Percentiles rank a stretch among this genome's conserved stretches.
These are phyloP conservation scores for Drosophila nigromelanica DNA, from an alignment of 1,140 invertebrate genomes.

Conservation along the genomic window DNA sequence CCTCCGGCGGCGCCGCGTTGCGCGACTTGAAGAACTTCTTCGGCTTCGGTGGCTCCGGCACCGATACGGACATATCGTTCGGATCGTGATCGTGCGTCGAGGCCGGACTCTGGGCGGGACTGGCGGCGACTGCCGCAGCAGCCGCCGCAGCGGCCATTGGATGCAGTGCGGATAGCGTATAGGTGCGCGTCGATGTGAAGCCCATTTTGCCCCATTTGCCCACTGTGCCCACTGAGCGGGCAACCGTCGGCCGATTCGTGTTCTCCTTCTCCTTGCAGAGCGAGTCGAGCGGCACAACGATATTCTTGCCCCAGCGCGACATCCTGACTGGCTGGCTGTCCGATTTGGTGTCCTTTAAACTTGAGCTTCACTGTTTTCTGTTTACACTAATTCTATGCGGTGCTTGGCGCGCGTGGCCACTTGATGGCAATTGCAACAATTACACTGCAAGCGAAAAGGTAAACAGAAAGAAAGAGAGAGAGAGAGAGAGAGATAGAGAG, in stretches of 20 bases:
- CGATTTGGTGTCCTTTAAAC: slow-evolving; percentile 15
- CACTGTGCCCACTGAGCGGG: slow-evolving; percentile 94
- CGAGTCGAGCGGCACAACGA: slow-evolving; percentile 86
- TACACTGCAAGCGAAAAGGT: slow-evolving; percentile 29
- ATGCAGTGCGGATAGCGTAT: slow-evolving; percentile 71
- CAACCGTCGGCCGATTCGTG: slow-evolving; percentile 93
- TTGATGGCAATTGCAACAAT: slow-evolving; percentile 38
- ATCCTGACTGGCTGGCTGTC: slow-evolving; percentile 74
- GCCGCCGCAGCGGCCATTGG: slow-evolving; percentile 83
- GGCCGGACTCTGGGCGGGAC: slow-evolving; percentile 86
- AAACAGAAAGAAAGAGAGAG: too few species aligned
- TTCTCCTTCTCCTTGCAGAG: slow-evolving; percentile 90
- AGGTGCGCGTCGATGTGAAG: slow-evolving; percentile 94
- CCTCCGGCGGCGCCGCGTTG: slow-evolving; percentile 86
- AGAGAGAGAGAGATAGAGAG: too few species aligned
- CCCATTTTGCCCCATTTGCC: slow-evolving; percentile 97
- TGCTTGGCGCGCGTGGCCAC: slow-evolving; percentile 16
- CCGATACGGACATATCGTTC: slow-evolving; percentile 84
- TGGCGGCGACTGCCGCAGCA: slow-evolving; percentile 77
- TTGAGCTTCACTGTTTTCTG: slow-evolving; percentile 28
- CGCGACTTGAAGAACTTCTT: slow-evolving; percentile 96
- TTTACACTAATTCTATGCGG: slow-evolving; percentile 41
- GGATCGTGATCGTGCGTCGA: slow-evolving; percentile 84
- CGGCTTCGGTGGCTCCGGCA: slow-evolving; percentile 87
- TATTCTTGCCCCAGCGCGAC: slow-evolving; percentile 87